Conservation (phyloP, 2,113 vertebrate species). For the Tricholaema leucomelas region DNA sequence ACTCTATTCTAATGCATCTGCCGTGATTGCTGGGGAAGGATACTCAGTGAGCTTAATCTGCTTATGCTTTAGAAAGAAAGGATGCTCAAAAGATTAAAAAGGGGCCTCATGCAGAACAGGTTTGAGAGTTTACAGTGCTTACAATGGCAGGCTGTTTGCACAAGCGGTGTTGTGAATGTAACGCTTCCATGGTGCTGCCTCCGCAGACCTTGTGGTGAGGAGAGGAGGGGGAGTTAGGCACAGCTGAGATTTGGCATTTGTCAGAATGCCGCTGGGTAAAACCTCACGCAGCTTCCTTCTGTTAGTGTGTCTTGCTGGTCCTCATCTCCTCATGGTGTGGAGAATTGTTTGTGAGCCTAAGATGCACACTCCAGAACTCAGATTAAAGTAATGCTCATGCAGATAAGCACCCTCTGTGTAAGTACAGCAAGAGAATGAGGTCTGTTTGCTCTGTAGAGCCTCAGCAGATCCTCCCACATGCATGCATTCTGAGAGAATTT, state of each 20-base stretch:
- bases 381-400: not conserved
- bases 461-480: not conserved
- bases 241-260: not conserved
- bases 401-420: not conserved
- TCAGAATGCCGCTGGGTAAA: not conserved
- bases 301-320: not conserved
- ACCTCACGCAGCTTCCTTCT: not conserved
- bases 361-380: not conserved
- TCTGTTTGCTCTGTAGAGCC: not conserved
- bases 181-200: not conserved
- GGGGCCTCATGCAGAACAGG: not conserved
- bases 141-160: not conserved
- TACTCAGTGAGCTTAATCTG: conserved; percentile 33
- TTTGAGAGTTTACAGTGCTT: not conserved
- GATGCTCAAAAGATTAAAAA: conserved; percentile 27
- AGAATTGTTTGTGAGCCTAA: not conserved
- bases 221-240: not conserved
- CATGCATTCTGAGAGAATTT: not conserved
- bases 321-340: not conserved
- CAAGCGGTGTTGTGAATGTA: not conserved
- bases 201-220: not conserved
- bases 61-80: conserved; percentile 28
- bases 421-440: not conserved
- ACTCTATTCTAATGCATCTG: conserved; percentile 20
- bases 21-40: not conserved